Base-by-base conservation (phyloP, 1,140 invertebrate genomes). In the Pissodes strobi region DNA sequence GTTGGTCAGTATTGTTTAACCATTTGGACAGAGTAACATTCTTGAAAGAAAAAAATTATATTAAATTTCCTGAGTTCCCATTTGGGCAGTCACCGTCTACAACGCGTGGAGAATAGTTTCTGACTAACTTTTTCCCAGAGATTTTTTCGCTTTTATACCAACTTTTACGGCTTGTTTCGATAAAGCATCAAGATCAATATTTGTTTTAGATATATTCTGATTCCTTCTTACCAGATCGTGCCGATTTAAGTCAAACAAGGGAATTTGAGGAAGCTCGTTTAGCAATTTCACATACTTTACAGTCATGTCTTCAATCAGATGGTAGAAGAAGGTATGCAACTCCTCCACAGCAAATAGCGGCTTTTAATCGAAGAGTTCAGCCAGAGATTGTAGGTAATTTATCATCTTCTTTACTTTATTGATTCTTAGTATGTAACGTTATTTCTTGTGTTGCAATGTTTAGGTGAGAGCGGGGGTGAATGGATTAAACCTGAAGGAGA, bases 191-290 rank as follows among this genome's bases (percentile, higher is more conserved):
- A n/a, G n/a, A n/a, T n/a, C n/a, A n/a, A n/a, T n/a, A 41, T 43
- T 51, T 4, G 2, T 52, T 62, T 1, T 25, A 57, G 62, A 76
- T 80, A 46, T 85, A 90, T 63, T 79, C 80, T 39, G 89, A 92
- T 72, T 77, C 83, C 12, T 87, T 89, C 72, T 76, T 89, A 41
- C 89, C 90, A 8, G 78, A 84, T 19, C 79, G 86, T 43, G 79
- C 84, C n/a, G 76, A 81, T 15, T 76, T 83, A 82, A 86, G 84
- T 1, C 86, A 87, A 30, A 83, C 87, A 1, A 85, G 87, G 66
- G 90, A 91, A 72, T 84, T 95, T 70, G 92, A 94, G 81, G 90
- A 93, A 75, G 89, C 89, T 43, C 81, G 92, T 2, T 78, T 94
- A 8, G 87, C 89, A 71, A 88, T 93, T 19, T 92, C 90, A 0